These are phyloP conservation scores for Opisthocomus hoazin DNA, from an alignment of 2,113 vertebrate genomes.

Conservation along the genomic window DNA sequence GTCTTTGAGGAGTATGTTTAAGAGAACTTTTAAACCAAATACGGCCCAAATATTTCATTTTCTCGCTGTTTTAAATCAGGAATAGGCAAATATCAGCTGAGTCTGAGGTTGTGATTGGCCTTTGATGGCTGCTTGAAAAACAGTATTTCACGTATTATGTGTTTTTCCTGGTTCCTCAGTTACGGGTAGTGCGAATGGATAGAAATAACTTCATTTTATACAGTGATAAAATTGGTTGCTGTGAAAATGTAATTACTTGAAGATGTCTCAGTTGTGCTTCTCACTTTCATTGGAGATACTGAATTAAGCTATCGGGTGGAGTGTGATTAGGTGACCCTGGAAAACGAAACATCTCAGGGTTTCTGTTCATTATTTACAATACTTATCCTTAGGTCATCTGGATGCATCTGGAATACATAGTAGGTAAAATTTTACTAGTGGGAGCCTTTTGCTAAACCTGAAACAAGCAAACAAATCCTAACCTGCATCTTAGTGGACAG, in stretches of 20 bases:
- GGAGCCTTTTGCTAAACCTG: neutral
- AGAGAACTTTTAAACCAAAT: neutral
- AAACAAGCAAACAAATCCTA: neutral
- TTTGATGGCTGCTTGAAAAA: neutral
- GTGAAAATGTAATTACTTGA: conserved; percentile 35
- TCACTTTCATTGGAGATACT: neutral
- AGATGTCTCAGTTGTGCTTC: neutral
- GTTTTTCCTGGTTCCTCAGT: neutral
- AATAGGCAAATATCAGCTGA: neutral
- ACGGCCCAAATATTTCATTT: neutral
- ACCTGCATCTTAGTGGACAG: neutral
- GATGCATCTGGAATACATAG: neutral
- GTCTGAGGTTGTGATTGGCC: neutral
- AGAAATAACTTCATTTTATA: neutral
- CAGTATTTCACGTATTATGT: neutral
- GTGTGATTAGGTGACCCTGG: neutral
- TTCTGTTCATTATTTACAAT: neutral
- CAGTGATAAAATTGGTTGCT: neutral
- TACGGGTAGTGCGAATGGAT: neutral
- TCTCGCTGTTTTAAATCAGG: neutral
- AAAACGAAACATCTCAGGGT: neutral
- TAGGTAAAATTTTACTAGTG: neutral
- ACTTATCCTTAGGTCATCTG: neutral
- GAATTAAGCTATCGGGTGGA: neutral
- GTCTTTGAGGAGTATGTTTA: neutral